phyloP scores from a whole-genome alignment of 2,113 vertebrate genomes.

The Globicephala melas region DNA sequence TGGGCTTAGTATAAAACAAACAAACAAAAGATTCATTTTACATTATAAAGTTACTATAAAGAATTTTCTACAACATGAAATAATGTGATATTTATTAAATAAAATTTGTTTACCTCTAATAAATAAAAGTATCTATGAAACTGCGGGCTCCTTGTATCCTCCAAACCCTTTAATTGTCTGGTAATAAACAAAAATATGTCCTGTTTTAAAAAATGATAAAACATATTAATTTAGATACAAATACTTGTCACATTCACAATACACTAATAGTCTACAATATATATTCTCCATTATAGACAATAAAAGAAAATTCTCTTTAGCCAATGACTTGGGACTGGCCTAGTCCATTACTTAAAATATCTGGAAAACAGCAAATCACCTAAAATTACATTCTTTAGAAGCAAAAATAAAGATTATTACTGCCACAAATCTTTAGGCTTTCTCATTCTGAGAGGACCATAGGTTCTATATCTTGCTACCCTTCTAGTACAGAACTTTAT shows the following conservation, averaged over 20 bases:
- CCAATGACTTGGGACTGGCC: background rate
- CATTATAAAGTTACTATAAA: slow-evolving; percentile 32
- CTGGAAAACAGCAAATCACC: slow-evolving; percentile 30
- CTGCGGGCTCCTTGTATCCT: slow-evolving; percentile 99
- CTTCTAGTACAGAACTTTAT: background rate
- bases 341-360: slow-evolving; percentile 17
- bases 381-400: slow-evolving; percentile 31
- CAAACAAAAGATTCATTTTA: slow-evolving; percentile 11
- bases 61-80: slow-evolving; percentile 9
- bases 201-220: slow-evolving; percentile 80
- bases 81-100: slow-evolving; percentile 33
- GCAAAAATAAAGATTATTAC: background rate
- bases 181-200: slow-evolving; percentile 99
- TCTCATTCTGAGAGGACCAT: background rate
- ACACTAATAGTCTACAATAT: background rate
- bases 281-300: slow-evolving; percentile 30
- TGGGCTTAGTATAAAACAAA: background rate
- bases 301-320: slow-evolving; percentile 46
- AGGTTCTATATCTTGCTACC: background rate
- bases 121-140: slow-evolving; percentile 99
- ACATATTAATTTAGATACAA: slow-evolving; percentile 49
- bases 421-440: background rate
- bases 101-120: slow-evolving; percentile 90
- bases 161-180: slow-evolving; percentile 97
- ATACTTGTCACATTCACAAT: slow-evolving; percentile 47